Percentiles rank a stretch among this genome's conserved stretches.
Evolutionary conservation across 2,888 invertebrate genomes (phyloP).

Genomic region (Xanthorhoe spadicearia): DNA sequence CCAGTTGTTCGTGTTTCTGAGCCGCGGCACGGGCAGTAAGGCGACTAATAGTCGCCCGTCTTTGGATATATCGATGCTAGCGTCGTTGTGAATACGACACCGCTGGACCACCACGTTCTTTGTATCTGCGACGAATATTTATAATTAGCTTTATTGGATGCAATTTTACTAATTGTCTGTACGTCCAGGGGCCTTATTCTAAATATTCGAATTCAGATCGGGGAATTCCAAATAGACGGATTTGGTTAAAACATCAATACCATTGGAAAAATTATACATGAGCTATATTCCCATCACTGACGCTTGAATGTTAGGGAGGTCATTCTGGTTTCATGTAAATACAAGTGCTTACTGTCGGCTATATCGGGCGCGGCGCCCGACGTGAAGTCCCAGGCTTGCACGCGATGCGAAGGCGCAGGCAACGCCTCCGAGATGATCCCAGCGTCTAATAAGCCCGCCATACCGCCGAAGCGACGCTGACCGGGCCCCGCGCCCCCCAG

Average conservation of each 20-base stretch:
- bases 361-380: constrained; percentile 89
- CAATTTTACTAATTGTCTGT: background rate
- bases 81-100: constrained; percentile 94
- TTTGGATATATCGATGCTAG: constrained; percentile 92
- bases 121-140: constrained; percentile 73
- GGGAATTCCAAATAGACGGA: no score
- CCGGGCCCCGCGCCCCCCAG: constrained; percentile 43
- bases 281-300: no score
- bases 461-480: constrained; percentile 61
- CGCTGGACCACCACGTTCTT: constrained; percentile 91
- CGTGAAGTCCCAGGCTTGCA: constrained; percentile 94
- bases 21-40: constrained; percentile 88
- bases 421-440: constrained; percentile 81
- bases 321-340: background rate
- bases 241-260: no score
- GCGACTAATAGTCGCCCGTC: constrained; percentile 92
- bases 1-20: constrained; percentile 88
- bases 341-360: constrained; percentile 84
- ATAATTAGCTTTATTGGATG: background rate
- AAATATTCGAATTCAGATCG: no score
- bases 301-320: no score
- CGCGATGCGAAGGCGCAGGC: constrained; percentile 89
- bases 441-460: constrained; percentile 74
- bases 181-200: no score
- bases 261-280: no score